Percentiles rank a stretch among this genome's conserved stretches.
phyloP scores from a whole-genome alignment of 2,888 invertebrate genomes.

The Cerastoderma edule region DNA sequence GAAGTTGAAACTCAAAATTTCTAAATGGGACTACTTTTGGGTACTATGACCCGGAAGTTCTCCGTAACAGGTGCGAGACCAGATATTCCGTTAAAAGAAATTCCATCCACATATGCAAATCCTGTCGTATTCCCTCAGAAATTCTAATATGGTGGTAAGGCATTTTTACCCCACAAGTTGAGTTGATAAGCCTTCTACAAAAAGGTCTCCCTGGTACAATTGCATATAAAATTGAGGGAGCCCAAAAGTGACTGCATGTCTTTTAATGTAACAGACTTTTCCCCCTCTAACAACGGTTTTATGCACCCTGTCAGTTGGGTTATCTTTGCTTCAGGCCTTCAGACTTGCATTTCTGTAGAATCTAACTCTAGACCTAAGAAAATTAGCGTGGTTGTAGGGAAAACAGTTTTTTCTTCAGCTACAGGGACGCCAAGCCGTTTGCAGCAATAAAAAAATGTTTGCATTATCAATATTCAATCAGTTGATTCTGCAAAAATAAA shows the following conservation, averaged over 20 bases:
- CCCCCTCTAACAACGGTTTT: background rate
- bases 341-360: conserved; percentile 9
- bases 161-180: conserved; percentile 14
- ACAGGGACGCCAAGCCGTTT: conserved; percentile 1
- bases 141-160: conserved; percentile 10
- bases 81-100: conserved; percentile 7
- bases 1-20: no score
- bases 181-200: conserved; percentile 28
- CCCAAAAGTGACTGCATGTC: conserved; percentile 31
- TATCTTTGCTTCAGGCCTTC: conserved; percentile 12
- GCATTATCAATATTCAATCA: conserved; percentile 5
- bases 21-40: no score
- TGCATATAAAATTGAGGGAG: conserved; percentile 21
- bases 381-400: conserved; percentile 1
- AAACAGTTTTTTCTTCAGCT: conserved; percentile 23
- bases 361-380: conserved; percentile 29
- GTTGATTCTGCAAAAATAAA: conserved; percentile 22
- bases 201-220: conserved; percentile 26
- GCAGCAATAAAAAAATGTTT: conserved; percentile 1
- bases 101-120: conserved; percentile 15
- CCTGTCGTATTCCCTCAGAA: background rate
- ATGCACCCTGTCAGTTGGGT: background rate
- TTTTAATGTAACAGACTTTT: conserved; percentile 1
- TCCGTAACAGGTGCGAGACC: no score
- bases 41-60: no score